phyloP scores from a whole-genome alignment of 2,113 vertebrate genomes.

The Pavo muticus region DNA sequence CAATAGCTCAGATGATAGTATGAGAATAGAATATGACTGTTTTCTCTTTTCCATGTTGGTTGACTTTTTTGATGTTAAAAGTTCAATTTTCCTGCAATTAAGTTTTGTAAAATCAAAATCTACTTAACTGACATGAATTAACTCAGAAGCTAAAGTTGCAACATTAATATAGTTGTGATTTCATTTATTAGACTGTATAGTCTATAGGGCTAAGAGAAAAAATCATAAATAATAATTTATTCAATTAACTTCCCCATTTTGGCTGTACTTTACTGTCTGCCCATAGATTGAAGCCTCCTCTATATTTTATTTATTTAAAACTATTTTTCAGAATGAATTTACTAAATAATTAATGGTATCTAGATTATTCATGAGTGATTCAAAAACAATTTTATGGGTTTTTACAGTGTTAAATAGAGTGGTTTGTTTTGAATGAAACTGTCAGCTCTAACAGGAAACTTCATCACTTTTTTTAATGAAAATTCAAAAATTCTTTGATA shows the following conservation, averaged over 20 bases:
- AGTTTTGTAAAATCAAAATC: neutral
- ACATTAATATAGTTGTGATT: neutral
- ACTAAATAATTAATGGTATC: neutral
- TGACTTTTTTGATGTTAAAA: neutral
- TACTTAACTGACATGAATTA: neutral
- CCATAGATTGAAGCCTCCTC: neutral
- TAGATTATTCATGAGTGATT: neutral
- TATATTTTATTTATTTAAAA: neutral
- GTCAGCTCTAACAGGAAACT: neutral
- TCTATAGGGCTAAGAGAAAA: neutral
- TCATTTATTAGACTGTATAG: neutral
- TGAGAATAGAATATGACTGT: rapidly evolving
- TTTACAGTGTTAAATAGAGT: neutral
- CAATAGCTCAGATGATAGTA: neutral
- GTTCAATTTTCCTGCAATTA: neutral
- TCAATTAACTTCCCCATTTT: neutral
- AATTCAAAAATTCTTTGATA: too few species aligned
- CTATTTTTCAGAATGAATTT: neutral
- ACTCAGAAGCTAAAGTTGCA: neutral
- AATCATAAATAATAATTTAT: neutral
- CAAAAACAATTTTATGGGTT: neutral
- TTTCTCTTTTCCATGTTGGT: neutral
- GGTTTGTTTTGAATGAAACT: neutral
- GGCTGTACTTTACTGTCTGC: neutral
- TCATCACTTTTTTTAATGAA: neutral